Evolutionary conservation across 2,888 invertebrate species (phyloP), one percentile per base, ranked within the genome.

Genomic region (Agrochola lota): DNA sequence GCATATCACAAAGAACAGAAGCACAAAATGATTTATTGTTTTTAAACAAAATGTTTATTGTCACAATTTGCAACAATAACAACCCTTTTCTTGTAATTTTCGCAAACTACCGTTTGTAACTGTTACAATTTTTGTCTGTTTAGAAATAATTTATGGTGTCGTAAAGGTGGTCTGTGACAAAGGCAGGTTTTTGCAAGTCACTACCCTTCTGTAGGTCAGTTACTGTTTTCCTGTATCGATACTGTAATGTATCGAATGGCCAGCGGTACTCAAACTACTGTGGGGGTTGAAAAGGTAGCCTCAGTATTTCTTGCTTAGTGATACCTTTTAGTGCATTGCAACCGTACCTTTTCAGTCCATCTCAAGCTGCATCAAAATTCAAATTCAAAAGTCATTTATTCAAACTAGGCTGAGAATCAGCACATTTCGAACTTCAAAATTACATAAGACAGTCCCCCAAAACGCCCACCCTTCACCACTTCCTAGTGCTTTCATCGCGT

Each of bases 181-280:
- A 91, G 79, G 80, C 83, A 88, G 88, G 84, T 89, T 94, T 95
- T 92, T 94, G 95, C 95, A 95, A 96, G 96, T 96, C 96, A 96
- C 89, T 90, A 91, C 91, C 89, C 95, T 87, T 78, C 96, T 96
- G 95, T 95, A 95, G 95, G 95, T 96, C 94, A 95, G 94, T 95
- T 91, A 90, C 92, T 86, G 88, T 89, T 91, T 92, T 90, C 92
- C 91, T 92, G 89, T 89, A 86, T 90, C 86, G 91, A 92, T 91
- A 92, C 82, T 89, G 88, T 91, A 90, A 91, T 91, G 89, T 87
- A 86, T 90, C 84, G 87, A 78, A 73, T 77, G 77, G 69, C 6
- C 91, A 89, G 81, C 71, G 92, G 12, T 88, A 85, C 91, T 92
- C 94, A 95, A 95, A 92, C 82, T 60, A 17, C 17, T 30, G 8